A percentile compares a stretch with the other conserved stretches of the same genome.
These are phyloP conservation scores for Galeopsomyia nigrocyanea DNA, from an alignment of 2,888 invertebrate species.

Conservation along the genomic window DNA sequence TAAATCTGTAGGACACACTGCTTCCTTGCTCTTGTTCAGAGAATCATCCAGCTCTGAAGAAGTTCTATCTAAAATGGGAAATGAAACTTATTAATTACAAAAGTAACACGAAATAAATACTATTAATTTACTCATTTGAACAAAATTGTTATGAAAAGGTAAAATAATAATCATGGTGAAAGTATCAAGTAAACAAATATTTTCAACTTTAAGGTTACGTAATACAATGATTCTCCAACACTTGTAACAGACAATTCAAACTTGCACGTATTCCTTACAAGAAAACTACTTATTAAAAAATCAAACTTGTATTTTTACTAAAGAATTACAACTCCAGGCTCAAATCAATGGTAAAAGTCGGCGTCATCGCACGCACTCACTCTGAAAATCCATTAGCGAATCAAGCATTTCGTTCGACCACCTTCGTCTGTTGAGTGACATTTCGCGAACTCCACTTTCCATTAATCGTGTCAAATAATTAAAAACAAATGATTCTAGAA, in stretches of 20 bases:
- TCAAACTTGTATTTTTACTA: neutral
- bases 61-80: slow-evolving; percentile 18
- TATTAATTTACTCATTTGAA: neutral
- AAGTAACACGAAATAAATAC: neutral
- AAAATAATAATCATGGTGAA: neutral
- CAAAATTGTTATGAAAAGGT: neutral
- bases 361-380: slow-evolving; percentile 13
- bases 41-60: slow-evolving; percentile 19
- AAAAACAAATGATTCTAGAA: too few species aligned
- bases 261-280: neutral
- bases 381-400: slow-evolving; percentile 38
- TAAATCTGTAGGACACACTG: neutral
- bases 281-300: slow-evolving; percentile 2
- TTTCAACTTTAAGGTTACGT: slow-evolving; percentile 12
- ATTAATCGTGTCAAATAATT: too few species aligned
- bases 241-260: neutral
- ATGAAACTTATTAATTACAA: neutral
- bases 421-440: slow-evolving; percentile 34
- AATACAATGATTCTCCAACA: neutral
- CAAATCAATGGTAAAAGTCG: neutral
- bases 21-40: neutral
- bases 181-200: too few species aligned
- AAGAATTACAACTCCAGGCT: neutral
- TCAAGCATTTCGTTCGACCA: slow-evolving; percentile 39
- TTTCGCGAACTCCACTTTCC: neutral